phyloP scores from a whole-genome alignment of 2,113 vertebrate genomes.

The Sebastes schlegelii region DNA sequence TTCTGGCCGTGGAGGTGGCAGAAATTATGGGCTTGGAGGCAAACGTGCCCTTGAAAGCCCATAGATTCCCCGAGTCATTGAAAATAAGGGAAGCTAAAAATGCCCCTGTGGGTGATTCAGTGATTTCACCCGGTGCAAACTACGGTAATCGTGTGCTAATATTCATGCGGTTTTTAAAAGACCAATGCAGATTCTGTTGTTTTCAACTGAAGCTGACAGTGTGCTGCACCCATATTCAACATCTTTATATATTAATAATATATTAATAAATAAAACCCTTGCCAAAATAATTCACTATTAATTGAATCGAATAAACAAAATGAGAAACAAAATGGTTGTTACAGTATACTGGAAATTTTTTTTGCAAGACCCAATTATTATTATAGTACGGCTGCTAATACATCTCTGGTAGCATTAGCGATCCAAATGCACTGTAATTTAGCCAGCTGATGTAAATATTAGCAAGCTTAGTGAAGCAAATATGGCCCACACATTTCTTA shows the following conservation, averaged over 20 bases:
- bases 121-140: neutral
- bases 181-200: neutral
- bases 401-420: neutral
- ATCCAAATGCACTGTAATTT: neutral
- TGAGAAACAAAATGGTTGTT: neutral
- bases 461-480: neutral
- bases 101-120: neutral
- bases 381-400: neutral
- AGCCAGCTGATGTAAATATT: neutral
- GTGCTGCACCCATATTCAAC: neutral
- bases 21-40: too few species aligned
- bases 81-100: neutral
- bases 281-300: neutral
- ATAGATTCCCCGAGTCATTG: neutral
- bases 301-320: neutral
- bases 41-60: neutral
- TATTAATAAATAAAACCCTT: neutral
- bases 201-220: neutral
- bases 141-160: neutral
- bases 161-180: neutral
- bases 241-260: neutral
- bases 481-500: neutral
- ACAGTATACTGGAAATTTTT: neutral
- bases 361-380: neutral
- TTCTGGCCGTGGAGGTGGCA: neutral